Base-by-base conservation (phyloP, 1,140 invertebrate genomes). In the Drosophila ironensis region DNA sequence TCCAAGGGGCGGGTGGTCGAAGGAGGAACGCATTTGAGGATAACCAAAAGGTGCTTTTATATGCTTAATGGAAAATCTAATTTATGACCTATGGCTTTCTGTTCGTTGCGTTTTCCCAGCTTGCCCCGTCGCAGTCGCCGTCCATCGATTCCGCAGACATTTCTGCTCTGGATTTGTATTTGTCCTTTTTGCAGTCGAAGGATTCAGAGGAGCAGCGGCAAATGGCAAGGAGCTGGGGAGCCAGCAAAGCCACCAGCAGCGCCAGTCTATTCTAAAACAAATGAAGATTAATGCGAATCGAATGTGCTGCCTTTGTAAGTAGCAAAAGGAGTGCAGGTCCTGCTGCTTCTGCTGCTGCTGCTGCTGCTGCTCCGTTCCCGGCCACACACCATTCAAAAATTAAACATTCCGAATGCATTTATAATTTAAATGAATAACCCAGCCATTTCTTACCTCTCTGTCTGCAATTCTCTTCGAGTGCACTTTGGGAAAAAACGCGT, bases 51-150 rank as follows among this genome's bases (percentile, higher is more conserved):
- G 80, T 86, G 80, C 80, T 86, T 86, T 86, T 86, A 86, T 86
- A 86, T 86, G 80, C 80, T 86, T 86, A 86, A 86, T 86, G 80
- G 80, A 86, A 86, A 86, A 86, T 86, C 80, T 86, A 86, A 86
- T 86, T 86, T 86, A 86, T 86, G 80, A 86, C 80, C 80, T 86
- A 86, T 86, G 80, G 80, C 80, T 86, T 86, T 86, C 81, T 86
- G 66, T 80, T 86, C 80, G 81, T 63, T 84, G 78, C 80, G 73
- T 86, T 86, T 86, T 74, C 78, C 66, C 76, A 64, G 54, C 51
- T 61, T 30, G 53, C 57, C 48, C 33, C 11, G n/a, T 8, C 8
- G 19, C 28, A 28, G 35, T 47, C 59, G 44, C 48, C 72, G 53
- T 59, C 47, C 66, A 54, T 80, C 76, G 76, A 82, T 82, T 81